These are phyloP conservation scores for Eclectus roratus DNA, from an alignment of 2,113 vertebrate species.

Conservation along the genomic window DNA sequence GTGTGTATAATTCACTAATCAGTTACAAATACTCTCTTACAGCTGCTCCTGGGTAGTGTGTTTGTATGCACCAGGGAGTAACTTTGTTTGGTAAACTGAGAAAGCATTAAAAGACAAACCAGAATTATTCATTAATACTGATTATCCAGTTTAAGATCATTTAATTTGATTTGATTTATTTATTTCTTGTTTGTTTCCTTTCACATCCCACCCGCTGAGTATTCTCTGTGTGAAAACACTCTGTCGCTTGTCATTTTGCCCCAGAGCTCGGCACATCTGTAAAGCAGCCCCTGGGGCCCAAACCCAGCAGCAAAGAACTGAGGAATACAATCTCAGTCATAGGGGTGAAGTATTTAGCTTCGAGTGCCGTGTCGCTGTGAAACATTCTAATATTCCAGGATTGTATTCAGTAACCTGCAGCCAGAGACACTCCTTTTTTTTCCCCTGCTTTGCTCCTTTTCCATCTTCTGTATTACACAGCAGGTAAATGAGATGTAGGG, in stretches of 20 bases:
- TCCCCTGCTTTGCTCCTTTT: background rate
- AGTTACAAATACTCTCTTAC: background rate
- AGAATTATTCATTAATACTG: background rate
- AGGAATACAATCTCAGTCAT: rapidly evolving
- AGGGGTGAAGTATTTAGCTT: background rate
- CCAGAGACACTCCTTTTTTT: background rate
- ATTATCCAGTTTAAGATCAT: background rate
- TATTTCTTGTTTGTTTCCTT: background rate
- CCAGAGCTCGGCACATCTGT: background rate
- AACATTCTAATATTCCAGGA: background rate
- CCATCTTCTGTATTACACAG: background rate
- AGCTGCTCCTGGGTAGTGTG: background rate
- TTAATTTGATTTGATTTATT: background rate
- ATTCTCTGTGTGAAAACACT: background rate
- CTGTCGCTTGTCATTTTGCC: background rate
- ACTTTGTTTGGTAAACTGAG: background rate
- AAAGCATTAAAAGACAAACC: background rate
- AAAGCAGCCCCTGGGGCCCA: background rate
- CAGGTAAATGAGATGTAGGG: background rate
- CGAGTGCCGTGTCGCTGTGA: background rate
- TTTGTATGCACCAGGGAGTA: background rate
- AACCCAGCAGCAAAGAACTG: background rate
- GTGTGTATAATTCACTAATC: background rate
- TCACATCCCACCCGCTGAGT: rapidly evolving
- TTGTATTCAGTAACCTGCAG: background rate